Percentiles rank a stretch among this genome's conserved stretches.
Evolutionary conservation across 2,888 invertebrate species (phyloP).

Genomic region (Dusona sp.): DNA sequence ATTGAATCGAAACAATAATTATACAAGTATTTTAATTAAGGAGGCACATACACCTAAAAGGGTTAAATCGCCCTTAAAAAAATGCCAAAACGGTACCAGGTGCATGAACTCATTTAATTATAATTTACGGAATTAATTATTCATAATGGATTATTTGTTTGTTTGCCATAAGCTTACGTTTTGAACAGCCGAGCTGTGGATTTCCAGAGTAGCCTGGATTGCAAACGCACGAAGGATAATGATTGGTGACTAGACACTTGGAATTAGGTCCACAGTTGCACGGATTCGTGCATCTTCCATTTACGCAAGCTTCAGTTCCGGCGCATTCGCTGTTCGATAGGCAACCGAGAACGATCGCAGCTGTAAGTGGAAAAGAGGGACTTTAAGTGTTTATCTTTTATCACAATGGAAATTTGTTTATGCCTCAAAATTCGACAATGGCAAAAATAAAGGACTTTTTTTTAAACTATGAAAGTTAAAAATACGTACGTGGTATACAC

Average conservation of each 20-base stretch:
- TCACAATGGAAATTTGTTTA: neutral
- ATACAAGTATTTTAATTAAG: too few relatives aligned
- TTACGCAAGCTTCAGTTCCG: conserved; percentile 93
- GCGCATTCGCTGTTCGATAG: conserved; percentile 93
- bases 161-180: conserved; percentile 80
- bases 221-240: conserved; percentile 95
- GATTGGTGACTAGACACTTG: conserved; percentile 92
- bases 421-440: neutral
- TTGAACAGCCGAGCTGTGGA: conserved; percentile 92
- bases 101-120: neutral
- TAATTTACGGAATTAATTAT: neutral
- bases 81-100: too few relatives aligned
- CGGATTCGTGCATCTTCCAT: conserved; percentile 92
- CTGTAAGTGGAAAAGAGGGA: conserved; percentile 80
- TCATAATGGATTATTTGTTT: neutral
- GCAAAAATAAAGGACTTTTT: neutral
- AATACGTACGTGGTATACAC: conserved; percentile 92
- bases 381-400: neutral
- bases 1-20: neutral
- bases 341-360: conserved; percentile 89
- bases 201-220: conserved; percentile 93
- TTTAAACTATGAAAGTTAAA: neutral
- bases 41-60: too few relatives aligned
- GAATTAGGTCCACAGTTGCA: conserved; percentile 94
- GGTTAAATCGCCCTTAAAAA: too few relatives aligned